Base-by-base conservation (phyloP, 2,888 invertebrate genomes). In the Julus scandinavius region DNA sequence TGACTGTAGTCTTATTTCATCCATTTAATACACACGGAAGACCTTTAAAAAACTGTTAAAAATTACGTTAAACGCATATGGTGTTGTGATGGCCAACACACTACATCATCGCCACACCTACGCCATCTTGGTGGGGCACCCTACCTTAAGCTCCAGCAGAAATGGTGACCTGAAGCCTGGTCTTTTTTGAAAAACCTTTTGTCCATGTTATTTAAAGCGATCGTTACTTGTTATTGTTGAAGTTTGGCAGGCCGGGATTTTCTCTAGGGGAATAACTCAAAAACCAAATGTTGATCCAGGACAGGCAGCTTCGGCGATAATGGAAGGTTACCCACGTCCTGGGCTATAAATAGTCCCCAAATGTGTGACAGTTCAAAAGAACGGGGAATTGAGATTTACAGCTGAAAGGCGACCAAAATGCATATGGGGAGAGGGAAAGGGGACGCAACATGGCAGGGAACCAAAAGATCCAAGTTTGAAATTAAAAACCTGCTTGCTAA, bases 261-360 rank as follows among this genome's bases (percentile, higher is more conserved):
- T 58, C 15, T 15, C 58, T 58, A 17, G 58, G 63, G 63, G 63
- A 63, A 63, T 63, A 63, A 63, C 63, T 63, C 63, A 63, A 63
- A 54, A 63, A 58, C 63, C 20, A 63, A 63, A 63, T 63, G 63
- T 63, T 63, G 63, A 63, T 63, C 63, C 63, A 63, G 63, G 63
- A 63, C 63, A 63, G 20, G 63, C 63, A 63, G 63, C 63, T n/a
- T 11, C 4, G 63, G 63, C 20, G 63, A 63, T 63, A 63, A 63
- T 63, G 63, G 63, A 63, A 63, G 63, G 63, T 63, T 63, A 63
- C 63, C 63, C 63, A 63, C 63, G 63, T 63, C 63, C 63, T 20
- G 63, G 17, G 63, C 63, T 63, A 63, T 63, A 63, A 63, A 63
- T 63, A 63, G 63, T 63, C 63, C 20, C 63, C 63, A 5, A 20